phyloP scores from a whole-genome alignment of 2,888 invertebrate species.

The Alviniconcha strummeri region DNA sequence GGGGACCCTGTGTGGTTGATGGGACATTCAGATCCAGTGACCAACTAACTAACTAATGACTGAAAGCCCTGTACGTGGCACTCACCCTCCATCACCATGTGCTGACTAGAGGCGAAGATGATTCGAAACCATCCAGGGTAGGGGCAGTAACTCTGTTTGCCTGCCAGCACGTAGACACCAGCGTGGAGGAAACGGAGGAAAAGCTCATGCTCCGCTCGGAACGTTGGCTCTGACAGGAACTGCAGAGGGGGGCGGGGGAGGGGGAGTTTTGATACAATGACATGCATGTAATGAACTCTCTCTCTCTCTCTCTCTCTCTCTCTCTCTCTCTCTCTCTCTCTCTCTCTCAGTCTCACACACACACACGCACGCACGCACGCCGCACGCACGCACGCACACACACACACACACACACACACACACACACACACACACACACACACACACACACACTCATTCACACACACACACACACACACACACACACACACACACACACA shows the following conservation, averaged over 20 bases:
- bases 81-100: constrained; percentile 59
- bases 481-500: constrained; percentile 6
- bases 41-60: too few relatives aligned
- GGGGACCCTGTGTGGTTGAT: too few relatives aligned
- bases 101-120: constrained; percentile 54
- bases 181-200: constrained; percentile 43
- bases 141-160: constrained; percentile 51
- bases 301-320: too few relatives aligned
- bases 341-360: too few relatives aligned
- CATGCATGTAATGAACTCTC: too few relatives aligned
- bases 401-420: neutral
- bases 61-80: neutral
- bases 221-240: constrained; percentile 41
- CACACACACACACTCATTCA: neutral
- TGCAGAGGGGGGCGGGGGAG: neutral
- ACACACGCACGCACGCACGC: too few relatives aligned
- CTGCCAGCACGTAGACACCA: constrained; percentile 61
- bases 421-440: neutral
- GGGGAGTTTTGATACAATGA: too few relatives aligned
- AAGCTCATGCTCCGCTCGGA: constrained; percentile 43
- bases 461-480: neutral
- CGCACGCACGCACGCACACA: neutral
- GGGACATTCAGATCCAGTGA: too few relatives aligned
- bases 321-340: too few relatives aligned
- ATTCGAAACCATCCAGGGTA: constrained; percentile 67